Base-by-base conservation (phyloP, 2,888 invertebrate genomes). In the Perdita meconis region DNA sequence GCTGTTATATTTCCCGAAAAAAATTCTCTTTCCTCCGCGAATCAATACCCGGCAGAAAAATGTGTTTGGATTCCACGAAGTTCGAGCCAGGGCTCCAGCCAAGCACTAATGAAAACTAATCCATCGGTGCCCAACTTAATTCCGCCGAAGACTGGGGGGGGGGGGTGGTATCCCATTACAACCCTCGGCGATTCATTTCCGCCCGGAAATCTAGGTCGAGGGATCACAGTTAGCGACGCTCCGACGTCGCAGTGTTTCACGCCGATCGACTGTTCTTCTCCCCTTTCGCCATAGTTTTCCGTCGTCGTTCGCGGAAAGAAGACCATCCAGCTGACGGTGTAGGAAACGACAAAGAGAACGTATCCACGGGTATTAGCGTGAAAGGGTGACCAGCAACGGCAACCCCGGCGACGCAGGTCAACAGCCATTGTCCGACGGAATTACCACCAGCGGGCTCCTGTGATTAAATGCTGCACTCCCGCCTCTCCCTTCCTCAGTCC, bases 371-470 rank as follows among this genome's bases (percentile, higher is more conserved):
- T 81, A 81, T 82, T 79, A 83, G 71, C 84, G 83, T 71, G 84
- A 78, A 82, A 81, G 83, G 80, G 76, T 82, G 78, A 78, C 57
- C 55, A 61, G 56, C 44, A 42, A n/a, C 50, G 61, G 68, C 71
- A 80, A 70, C 66, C 57, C 76, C 44, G 60, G 47, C 61, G 65
- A 76, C 73, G 70, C 82, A 59, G 83, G 84, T 85, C 83, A 85
- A 86, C 86, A 81, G 84, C 85, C 88, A 86, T 82, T 85, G 86
- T 86, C 86, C 86, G 80, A 76, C 81, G 86, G 86, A 86, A 84
- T 88, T 88, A 85, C 87, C 85, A 86, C 77, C 83, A 77, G 79
- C 78, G 78, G 80, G 67, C 77, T 77, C 61, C 83, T 78, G 86
- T 87, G 87, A 87, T 87, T 87, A 87, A 87, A 87, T 84, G 86